These are phyloP conservation scores for Scomber colias DNA, from an alignment of 2,113 vertebrate species.

Conservation along the genomic window DNA sequence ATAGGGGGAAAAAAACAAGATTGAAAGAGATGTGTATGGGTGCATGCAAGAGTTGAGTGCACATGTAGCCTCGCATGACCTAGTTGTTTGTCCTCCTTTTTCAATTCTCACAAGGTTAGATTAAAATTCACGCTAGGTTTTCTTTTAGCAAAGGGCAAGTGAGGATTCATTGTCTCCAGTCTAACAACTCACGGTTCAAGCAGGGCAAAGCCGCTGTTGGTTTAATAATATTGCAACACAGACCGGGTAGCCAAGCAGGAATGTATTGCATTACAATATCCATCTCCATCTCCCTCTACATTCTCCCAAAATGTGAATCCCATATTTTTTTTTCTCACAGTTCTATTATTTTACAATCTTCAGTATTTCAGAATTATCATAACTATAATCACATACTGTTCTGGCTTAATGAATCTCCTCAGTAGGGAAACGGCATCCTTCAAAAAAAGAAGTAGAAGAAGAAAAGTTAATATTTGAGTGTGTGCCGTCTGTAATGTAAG, in stretches of 20 bases:
- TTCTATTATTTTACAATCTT: slow-evolving; percentile 40
- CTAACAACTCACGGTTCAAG: slow-evolving; percentile 39
- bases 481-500: slow-evolving; percentile 17
- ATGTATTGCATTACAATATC: slow-evolving; percentile 40
- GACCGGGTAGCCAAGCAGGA: slow-evolving; percentile 8
- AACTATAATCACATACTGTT: slow-evolving; percentile 43
- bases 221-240: slow-evolving; percentile 59
- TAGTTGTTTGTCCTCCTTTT: slow-evolving; percentile 73
- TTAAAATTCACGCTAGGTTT: slow-evolving; percentile 76
- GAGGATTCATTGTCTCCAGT: slow-evolving; percentile 63
- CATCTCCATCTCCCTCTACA: slow-evolving; percentile 12
- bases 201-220: slow-evolving; percentile 44
- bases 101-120: slow-evolving; percentile 63
- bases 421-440: slow-evolving; percentile 37
- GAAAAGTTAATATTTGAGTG: not conserved
- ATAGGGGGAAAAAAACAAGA: too few relatives aligned
- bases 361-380: slow-evolving; percentile 37
- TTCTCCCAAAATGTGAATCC: slow-evolving; percentile 16
- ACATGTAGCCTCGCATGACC: slow-evolving; percentile 57
- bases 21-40: not conserved
- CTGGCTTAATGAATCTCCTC: slow-evolving; percentile 43
- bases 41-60: not conserved
- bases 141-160: slow-evolving; percentile 54
- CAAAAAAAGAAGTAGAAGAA: not conserved
- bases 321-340: not conserved